phyloP scores from a whole-genome alignment of 2,888 invertebrate species.

The Ecdyonurus torrentis region DNA sequence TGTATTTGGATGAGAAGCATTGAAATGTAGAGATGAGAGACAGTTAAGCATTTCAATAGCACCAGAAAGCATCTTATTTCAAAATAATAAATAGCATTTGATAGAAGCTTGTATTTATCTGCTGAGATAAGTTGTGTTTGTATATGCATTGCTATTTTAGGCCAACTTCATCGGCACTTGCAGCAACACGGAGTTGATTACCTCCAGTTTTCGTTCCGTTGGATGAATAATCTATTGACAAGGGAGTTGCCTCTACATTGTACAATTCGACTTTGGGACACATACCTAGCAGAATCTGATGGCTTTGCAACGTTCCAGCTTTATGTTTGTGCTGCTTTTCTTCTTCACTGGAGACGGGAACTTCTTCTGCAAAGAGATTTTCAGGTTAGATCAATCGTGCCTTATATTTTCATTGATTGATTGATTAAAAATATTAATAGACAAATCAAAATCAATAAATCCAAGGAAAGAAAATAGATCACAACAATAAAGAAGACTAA shows the following conservation, averaged over 20 bases:
- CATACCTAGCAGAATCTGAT: conserved; percentile 90
- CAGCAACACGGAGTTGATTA: conserved; percentile 91
- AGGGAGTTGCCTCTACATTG: conserved; percentile 92
- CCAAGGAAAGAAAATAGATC: too few species aligned
- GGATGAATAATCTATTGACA: conserved; percentile 99
- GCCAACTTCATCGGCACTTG: conserved; percentile 78
- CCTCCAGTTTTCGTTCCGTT: conserved; percentile 96
- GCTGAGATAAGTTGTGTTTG: conserved; percentile 4
- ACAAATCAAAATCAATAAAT: too few species aligned
- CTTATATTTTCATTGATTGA: too few species aligned
- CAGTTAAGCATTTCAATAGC: too few species aligned
- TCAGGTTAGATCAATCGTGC: conserved; percentile 55
- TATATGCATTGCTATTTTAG: conserved; percentile 28
- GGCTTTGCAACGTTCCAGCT: conserved; percentile 95
- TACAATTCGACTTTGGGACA: conserved; percentile 97
- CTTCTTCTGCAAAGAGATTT: conserved; percentile 86
- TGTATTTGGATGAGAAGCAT: too few species aligned
- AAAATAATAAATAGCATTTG: background rate
- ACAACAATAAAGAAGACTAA: too few species aligned
- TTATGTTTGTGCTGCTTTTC: conserved; percentile 98
- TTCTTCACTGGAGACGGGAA: conserved; percentile 83
- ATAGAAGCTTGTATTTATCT: too few species aligned
- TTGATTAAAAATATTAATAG: too few species aligned
- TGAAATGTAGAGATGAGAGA: too few species aligned
- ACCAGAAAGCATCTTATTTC: background rate